Evolutionary conservation across 2,888 invertebrate genomes (phyloP), one percentile per base, ranked within the genome.

Genomic region (Augochlorella aurata): DNA sequence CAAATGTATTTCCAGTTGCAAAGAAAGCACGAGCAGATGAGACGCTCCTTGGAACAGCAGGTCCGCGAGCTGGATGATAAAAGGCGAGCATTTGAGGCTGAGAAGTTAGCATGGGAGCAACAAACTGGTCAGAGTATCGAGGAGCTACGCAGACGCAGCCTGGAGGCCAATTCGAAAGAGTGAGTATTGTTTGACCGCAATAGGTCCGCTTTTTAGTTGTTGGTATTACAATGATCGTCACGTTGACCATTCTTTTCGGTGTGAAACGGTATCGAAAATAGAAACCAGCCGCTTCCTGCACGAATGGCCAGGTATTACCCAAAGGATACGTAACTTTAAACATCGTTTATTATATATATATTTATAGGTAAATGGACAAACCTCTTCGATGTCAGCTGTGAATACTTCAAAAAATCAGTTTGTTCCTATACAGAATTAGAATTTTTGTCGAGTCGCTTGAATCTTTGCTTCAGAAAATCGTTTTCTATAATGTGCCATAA

Each of bases 1-100:
- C 38, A 77, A 69, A 67, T 79, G 10, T 29, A 45, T 52, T 50
- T 71, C 38, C 87, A 95, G 95, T 94, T 99, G 91, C 97, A 98
- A 92, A 96, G 98, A 93, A 96, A 98, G 89, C 98, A 99, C 93
- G 99, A 99, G 94, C 96, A 95, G 94, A 97, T 95, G 96, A 95
- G 95, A 91, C 95, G 95, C 88, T 94, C 96, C 73, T 95, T 98
- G 87, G 98, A 98, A 93, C 96, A 97, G 92, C 98, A 99, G 94
- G 97, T 98, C 89, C 96, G 97, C 89, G 99, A 99, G 93, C 94
- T 99, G 90, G 98, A 98, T 87, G 98, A 99, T 90, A 97, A 97
- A 90, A 95, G 97, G 92, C 96, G 96, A 87, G 96, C 96, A 81
- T 97, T 98, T 92, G 97, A 97, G 90, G 95, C 96, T 79, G 99